Base-by-base conservation (phyloP, 2,113 vertebrate genomes). In the Cebus imitator region DNA sequence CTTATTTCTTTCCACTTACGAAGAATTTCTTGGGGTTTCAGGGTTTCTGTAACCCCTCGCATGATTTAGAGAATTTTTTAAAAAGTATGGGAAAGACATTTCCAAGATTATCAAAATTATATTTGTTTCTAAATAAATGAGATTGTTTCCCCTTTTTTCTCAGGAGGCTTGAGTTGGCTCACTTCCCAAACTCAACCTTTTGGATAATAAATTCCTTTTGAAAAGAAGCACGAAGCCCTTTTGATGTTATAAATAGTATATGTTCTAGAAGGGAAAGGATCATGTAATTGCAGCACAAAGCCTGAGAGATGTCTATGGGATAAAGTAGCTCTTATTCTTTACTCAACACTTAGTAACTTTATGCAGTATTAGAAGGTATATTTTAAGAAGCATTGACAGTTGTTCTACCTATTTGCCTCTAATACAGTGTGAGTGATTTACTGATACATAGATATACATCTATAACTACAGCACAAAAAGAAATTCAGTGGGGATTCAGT, bases 161-260 rank as follows among this genome's bases (percentile, higher is more conserved):
- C 75, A 0, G 57, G 88, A 96, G 76, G 70, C 73, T 96, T 72
- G 61, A 90, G 61, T 81, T 94, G 94, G 81, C 96, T 87, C 13
- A 14, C 70, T 96, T 96, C 96, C 96, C 76, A 93, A 97, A 94
- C 35, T 70, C 70, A 95, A 92, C 83, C 91, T 97, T 96, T 96
- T 92, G 58, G 93, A 81, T 97, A 94, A 97, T 94, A 97, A 96
- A 96, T 97, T 95, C 92, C 82, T 96, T 95, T 96, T 95, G 90
- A 97, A 96, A 95, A 92, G 90, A 91, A 95, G 58, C 70, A 78
- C 0, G 8, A 64, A 95, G 75, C 32, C 61, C 90, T 92, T 97
- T 97, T 97, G 95, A 96, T 90, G 76, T 95, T 97, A 68, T 75
- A 96, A 96, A 79, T 95, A 97, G 87, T 79, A 52, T 90, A 92